These are phyloP conservation scores for Rhabdophis nuchalis DNA, from an alignment of 2,797 vertebrate species.

Conservation along the genomic window DNA sequence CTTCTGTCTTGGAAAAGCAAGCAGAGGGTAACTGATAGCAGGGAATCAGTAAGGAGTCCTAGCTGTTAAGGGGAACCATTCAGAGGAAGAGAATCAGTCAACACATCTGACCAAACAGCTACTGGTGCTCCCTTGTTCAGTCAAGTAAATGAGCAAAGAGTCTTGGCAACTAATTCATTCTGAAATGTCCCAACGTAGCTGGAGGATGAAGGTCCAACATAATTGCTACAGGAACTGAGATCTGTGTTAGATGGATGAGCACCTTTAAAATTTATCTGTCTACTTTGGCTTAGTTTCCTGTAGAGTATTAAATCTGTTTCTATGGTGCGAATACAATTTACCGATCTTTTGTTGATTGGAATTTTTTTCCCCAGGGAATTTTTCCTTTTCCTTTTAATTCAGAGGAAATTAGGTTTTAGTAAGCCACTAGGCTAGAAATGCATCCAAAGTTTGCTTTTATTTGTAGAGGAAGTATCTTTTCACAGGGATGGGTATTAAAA, in stretches of 20 bases:
- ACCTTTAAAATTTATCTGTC: neutral
- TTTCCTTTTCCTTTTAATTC: neutral
- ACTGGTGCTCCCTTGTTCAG: neutral
- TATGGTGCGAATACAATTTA: neutral
- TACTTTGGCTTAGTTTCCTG: neutral
- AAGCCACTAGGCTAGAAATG: neutral
- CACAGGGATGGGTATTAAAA: neutral
- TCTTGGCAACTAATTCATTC: neutral
- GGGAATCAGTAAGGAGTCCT: neutral
- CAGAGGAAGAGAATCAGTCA: neutral
- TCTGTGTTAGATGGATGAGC: neutral
- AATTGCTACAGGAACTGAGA: neutral
- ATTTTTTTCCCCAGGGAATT: neutral
- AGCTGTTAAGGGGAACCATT: neutral
- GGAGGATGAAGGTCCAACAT: neutral
- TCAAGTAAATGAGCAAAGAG: neutral
- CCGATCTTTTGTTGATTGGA: neutral
- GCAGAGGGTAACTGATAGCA: neutral
- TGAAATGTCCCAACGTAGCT: neutral
- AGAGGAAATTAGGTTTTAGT: neutral
- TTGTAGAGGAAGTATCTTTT: neutral
- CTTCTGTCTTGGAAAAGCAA: neutral
- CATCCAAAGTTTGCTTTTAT: neutral
- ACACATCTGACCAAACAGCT: neutral
- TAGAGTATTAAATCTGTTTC: neutral